phyloP scores from a whole-genome alignment of 2,113 vertebrate species.

The Lycocorax pyrrhopterus region DNA sequence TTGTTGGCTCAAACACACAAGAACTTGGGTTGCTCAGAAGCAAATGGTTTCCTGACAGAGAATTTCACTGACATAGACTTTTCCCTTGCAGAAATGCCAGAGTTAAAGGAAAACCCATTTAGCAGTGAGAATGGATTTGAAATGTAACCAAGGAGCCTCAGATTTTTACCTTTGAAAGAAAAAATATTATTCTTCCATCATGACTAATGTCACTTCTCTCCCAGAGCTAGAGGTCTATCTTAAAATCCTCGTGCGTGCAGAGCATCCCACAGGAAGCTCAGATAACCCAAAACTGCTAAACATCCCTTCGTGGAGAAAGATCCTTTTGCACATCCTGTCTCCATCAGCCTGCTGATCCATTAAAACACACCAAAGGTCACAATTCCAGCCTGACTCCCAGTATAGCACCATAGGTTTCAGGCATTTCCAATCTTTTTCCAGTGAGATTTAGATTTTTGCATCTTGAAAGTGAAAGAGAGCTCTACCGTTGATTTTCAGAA shows the following conservation, averaged over 20 bases:
- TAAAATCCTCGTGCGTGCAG: neutral
- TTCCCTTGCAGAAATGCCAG: neutral
- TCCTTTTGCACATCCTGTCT: neutral
- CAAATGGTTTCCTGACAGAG: neutral
- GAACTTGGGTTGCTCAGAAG: neutral
- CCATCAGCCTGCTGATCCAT: neutral
- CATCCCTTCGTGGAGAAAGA: neutral
- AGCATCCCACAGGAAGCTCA: neutral
- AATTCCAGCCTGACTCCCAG: neutral
- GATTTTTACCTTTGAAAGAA: neutral
- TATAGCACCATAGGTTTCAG: fast-evolving
- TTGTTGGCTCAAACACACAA: neutral
- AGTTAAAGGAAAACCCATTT: neutral
- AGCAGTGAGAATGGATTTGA: neutral
- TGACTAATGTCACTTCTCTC: neutral
- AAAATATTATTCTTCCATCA: neutral
- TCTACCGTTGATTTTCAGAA: neutral
- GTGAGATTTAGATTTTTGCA: neutral
- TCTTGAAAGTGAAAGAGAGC: neutral
- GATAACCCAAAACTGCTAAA: neutral
- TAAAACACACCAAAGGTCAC: neutral
- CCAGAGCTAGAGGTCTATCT: neutral
- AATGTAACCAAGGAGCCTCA: neutral
- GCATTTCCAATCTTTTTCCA: neutral
- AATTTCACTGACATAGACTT: neutral